Base-by-base conservation (phyloP, 2,113 vertebrate genomes). In the Eretmodus cyanostictus region DNA sequence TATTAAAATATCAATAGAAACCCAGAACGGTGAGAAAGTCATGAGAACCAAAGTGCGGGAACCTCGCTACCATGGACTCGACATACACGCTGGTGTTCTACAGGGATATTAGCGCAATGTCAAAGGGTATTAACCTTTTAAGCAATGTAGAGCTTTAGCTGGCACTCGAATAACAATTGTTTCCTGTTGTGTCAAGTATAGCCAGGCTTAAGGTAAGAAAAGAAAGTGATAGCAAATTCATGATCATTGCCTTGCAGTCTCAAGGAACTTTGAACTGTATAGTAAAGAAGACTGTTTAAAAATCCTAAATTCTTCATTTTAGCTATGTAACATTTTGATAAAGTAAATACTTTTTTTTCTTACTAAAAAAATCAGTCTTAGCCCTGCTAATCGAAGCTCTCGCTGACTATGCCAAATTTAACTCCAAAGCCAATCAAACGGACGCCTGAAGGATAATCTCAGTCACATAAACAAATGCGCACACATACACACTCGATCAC, bases 351-450 rank as follows among this genome's bases (percentile, higher is more conserved):
- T 11, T 49, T 78, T 47, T 29, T 24, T 82, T 12, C 17, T 17
- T 29, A 61, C 24, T 31, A 22, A 36, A 27, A n/a, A 54, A 78
- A 63, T 40, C 22, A 7, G 73, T 85, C 71, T 53, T 54, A 19
- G 22, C 3, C 8, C 34, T 4, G 34, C 89, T 92, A 91, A 94
- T 91, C 84, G 36, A 66, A 71, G 71, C 11, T 7, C 83, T 87
- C 80, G 80, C 57, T 81, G 22, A 47, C 83, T 24, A 16, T 45
- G 86, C 92, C 87, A 93, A 93, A 95, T 94, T 92, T 94, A 95
- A 93, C 93, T 42, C 84, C 53, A 86, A 94, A 95, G 87, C 94
- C 93, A 96, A 95, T 95, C 91, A 94, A 95, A 94, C 2, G 3
- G 31, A 14, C 12, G 66, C 89, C 7, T 6, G 42, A 16, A 31